Conservation (phyloP, 2,113 vertebrate species). For the Progne subis region DNA sequence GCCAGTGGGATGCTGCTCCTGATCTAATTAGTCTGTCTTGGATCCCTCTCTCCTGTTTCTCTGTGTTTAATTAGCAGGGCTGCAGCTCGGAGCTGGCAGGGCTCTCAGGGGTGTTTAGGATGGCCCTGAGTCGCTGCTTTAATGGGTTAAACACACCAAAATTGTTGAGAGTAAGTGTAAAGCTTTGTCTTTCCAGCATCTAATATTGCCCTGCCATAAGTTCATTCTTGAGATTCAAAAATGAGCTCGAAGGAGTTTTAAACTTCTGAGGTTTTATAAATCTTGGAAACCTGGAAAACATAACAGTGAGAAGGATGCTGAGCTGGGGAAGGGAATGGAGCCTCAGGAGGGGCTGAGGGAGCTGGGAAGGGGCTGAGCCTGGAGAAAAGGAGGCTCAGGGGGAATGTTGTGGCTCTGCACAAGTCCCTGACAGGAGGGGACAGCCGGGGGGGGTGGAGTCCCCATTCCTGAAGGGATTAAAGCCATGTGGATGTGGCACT, state of each 20-base stretch:
- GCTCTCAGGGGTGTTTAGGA: neutral
- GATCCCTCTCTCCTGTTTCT: neutral
- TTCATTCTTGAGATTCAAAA: neutral
- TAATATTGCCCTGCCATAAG: neutral
- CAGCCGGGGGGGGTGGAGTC: neutral
- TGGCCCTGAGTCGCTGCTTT: fast-evolving
- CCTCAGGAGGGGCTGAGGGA: neutral
- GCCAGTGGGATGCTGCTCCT: neutral
- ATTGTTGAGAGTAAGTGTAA: neutral
- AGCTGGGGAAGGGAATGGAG: neutral
- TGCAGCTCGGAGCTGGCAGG: neutral
- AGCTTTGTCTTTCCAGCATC: neutral
- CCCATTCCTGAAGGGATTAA: neutral
- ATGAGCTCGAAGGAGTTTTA: neutral
- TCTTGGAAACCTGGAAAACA: neutral
- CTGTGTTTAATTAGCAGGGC: neutral
- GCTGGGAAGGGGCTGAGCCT: neutral
- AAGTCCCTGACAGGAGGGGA: neutral
- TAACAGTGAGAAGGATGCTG: neutral
- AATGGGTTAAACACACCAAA: neutral
- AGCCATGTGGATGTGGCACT: neutral
- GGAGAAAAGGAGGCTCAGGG: neutral
- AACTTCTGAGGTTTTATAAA: neutral
- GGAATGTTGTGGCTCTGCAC: neutral
- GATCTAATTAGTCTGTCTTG: neutral